Base-by-base conservation (phyloP, 2,797 vertebrate species). In the Potorous gilbertii region DNA sequence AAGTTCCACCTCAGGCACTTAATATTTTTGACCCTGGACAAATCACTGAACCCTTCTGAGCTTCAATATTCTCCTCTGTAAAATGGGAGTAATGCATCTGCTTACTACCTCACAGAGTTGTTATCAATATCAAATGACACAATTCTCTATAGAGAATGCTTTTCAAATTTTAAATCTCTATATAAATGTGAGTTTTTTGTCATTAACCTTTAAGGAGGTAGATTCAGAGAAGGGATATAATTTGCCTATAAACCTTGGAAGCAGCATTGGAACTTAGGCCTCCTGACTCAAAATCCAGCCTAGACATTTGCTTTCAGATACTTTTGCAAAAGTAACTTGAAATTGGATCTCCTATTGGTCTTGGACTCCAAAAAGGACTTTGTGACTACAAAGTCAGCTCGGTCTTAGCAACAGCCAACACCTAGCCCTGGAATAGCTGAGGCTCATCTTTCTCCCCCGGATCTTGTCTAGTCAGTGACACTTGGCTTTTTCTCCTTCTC, bases 331-430 rank as follows among this genome's bases (percentile, higher is more conserved):
- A 81, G 74, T 52, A 0, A 91, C 92, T 93, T 97, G 93, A 92
- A 92, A 96, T 90, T 93, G 95, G 94, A 95, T 94, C 81, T 96
- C 93, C 90, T n/a, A 66, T 97, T 31, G n/a, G 81, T 94, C 91
- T 97, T 16, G 95, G 34, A 50, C 54, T 95, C 95, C 92, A 95
- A 96, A 97, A 34, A 96, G 55, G 1, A 21, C 91, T 98, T 98
- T 98, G 57, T 96, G 95, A 95, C 52, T 96, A 34, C 27, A 90
- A 97, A 97, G 9, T 21, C 66, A 96, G 94, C 46, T 40, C 96
- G 46, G 55, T 97, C 97, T 95, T 98, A 98, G 95, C 96, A 98
- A 97, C 94, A 95, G 95, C 94, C 89, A 46, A 91, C 92, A 96
- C 28, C 59, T 10, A 56, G 4, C 59, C n/a, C 55, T 89, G 5